phyloP scores from a whole-genome alignment of 2,113 vertebrate species.

The Hemichromis elongatus region DNA sequence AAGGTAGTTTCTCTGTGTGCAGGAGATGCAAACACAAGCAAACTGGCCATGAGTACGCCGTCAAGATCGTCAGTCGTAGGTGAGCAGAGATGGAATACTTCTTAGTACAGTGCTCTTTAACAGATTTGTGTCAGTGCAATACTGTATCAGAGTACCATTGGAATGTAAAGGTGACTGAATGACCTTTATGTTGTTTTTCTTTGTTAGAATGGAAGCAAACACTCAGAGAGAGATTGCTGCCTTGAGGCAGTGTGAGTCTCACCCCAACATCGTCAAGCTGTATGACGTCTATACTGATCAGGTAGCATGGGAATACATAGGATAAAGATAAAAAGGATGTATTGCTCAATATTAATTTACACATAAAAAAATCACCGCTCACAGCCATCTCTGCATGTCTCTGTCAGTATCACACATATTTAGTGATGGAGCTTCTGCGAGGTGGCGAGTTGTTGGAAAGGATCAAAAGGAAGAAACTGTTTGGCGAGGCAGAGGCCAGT shows the following conservation, averaged over 20 bases:
- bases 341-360: background rate
- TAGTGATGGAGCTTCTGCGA: constrained; percentile 86
- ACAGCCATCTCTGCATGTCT: background rate
- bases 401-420: constrained; percentile 83
- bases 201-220: constrained; percentile 82
- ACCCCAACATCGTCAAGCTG: constrained; percentile 85
- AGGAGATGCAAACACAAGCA: constrained; percentile 84
- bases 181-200: background rate
- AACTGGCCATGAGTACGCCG: constrained; percentile 81
- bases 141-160: background rate
- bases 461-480: constrained; percentile 85
- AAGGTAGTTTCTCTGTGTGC: constrained; percentile 89
- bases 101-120: background rate
- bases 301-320: constrained; percentile 60
- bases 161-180: background rate
- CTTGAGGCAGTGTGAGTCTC: constrained; percentile 81
- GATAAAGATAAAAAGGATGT: background rate
- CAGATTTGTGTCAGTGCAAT: background rate
- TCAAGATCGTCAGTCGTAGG: constrained; percentile 91
- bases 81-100: constrained; percentile 32
- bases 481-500: constrained; percentile 88
- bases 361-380: background rate
- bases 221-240: constrained; percentile 87
- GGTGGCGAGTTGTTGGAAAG: constrained; percentile 87
- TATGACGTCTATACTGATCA: constrained; percentile 86